Conservation (phyloP, 2,888 invertebrate genomes). For the Hirtodrosophila cameraria region DNA sequence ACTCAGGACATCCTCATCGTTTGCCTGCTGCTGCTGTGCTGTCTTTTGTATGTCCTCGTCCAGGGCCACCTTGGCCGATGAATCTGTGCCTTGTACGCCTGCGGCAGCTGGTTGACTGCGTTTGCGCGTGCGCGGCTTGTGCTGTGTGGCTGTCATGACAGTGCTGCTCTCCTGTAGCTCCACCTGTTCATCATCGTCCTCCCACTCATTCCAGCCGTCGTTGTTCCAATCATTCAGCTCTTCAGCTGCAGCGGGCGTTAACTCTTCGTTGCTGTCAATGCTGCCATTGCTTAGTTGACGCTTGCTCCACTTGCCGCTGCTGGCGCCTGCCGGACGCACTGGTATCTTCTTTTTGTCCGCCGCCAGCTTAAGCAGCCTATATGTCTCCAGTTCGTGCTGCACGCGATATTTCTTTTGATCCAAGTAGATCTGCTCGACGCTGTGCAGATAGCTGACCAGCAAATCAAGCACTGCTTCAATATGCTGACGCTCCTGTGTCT, state of each 20-base stretch:
- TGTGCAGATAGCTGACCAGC: slow-evolving; percentile 92
- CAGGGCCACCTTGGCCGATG: slow-evolving; percentile 79
- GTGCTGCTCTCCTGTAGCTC: slow-evolving; percentile 1
- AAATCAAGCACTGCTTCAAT: slow-evolving; percentile 90
- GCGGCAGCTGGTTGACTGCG: slow-evolving; percentile 34
- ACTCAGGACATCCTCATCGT: slow-evolving; percentile 86
- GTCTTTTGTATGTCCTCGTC: slow-evolving; percentile 82
- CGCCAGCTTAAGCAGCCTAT: slow-evolving; percentile 91
- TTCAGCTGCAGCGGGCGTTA: slow-evolving; percentile 4
- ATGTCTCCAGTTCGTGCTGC: slow-evolving; percentile 92
- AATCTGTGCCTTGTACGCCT: slow-evolving; percentile 27
- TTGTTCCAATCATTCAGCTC: slow-evolving; percentile 61
- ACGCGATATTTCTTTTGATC: slow-evolving; percentile 95
- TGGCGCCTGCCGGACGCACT: slow-evolving; percentile 76
- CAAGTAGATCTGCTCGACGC: slow-evolving; percentile 93
- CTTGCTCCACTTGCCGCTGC: slow-evolving; percentile 43
- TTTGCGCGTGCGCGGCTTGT: slow-evolving; percentile 53
- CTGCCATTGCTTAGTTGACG: slow-evolving; percentile 36
- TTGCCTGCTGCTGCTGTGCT: slow-evolving; percentile 74
- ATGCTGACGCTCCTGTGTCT: slow-evolving; percentile 90
- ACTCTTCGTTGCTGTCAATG: slow-evolving; percentile 50
- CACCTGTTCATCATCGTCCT: slow-evolving; percentile 53
- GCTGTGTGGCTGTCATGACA: slow-evolving; percentile 20
- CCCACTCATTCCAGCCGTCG: slow-evolving; percentile 59
- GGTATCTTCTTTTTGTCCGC: slow-evolving; percentile 81